phyloP scores from a whole-genome alignment of 1,140 invertebrate species.

The Phocides pigmalion region DNA sequence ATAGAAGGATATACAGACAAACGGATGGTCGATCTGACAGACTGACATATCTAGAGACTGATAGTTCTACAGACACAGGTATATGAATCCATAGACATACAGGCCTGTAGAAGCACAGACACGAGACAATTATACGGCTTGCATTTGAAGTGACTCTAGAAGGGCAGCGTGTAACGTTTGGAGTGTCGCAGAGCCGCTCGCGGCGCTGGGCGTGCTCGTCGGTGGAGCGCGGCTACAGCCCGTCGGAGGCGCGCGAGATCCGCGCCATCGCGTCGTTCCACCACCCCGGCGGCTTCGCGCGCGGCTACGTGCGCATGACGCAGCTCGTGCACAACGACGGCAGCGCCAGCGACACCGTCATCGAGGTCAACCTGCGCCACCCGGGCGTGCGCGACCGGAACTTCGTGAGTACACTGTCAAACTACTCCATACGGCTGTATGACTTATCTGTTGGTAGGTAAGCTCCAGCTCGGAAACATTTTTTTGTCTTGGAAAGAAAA shows the following conservation, averaged over 20 bases:
- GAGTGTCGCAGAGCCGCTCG: constrained; percentile 54
- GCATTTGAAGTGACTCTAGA: too few relatives aligned
- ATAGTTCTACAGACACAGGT: too few relatives aligned
- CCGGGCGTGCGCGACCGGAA: constrained; percentile 93
- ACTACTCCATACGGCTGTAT: too few relatives aligned
- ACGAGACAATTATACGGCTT: too few relatives aligned
- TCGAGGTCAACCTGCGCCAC: constrained; percentile 94
- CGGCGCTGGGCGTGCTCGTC: constrained; percentile 93
- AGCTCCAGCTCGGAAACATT: too few relatives aligned
- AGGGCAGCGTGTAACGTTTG: not conserved
- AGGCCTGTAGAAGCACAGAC: too few relatives aligned
- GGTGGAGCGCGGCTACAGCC: constrained; percentile 93
- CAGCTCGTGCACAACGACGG: constrained; percentile 95
- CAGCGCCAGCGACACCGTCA: constrained; percentile 93
- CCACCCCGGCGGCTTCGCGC: constrained; percentile 93
- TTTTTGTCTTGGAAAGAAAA: too few relatives aligned
- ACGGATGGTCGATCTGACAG: too few relatives aligned
- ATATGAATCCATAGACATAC: too few relatives aligned
- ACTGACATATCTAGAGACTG: too few relatives aligned
- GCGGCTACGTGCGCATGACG: constrained; percentile 94
- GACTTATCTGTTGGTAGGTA: too few relatives aligned
- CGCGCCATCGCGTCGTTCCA: constrained; percentile 96
- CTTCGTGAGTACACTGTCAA: constrained; percentile 88
- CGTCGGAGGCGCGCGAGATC: constrained; percentile 92
- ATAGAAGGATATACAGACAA: too few relatives aligned